Conservation (phyloP, 2,113 vertebrate species). For the Alectura lathami region DNA sequence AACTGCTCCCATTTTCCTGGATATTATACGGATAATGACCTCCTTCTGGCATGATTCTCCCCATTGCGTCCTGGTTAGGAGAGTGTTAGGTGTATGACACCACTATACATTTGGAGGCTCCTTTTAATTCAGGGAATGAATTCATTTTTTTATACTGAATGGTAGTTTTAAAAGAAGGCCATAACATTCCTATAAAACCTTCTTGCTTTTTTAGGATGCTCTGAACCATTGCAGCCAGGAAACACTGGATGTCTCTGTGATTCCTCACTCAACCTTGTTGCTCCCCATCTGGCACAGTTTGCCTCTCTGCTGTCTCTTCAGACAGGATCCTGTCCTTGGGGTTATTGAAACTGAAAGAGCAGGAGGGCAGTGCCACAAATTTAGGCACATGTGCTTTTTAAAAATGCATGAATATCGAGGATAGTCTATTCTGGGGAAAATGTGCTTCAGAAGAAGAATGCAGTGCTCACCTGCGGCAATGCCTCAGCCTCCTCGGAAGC, state of each 20-base stretch:
- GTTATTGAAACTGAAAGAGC: not conserved
- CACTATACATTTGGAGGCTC: not conserved
- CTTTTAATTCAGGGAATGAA: not conserved
- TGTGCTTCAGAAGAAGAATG: not conserved
- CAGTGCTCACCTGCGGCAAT: fast-evolving
- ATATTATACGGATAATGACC: not conserved
- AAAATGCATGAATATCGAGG: not conserved
- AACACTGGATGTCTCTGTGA: not conserved
- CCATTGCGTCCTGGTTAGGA: not conserved
- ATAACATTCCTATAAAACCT: not conserved
- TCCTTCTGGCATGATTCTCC: not conserved
- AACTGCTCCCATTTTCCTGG: slow-evolving; percentile 31
- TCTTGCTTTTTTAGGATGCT: not conserved
- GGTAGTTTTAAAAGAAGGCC: not conserved
- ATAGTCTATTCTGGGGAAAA: not conserved
- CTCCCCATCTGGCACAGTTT: fast-evolving
- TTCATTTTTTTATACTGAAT: not conserved
- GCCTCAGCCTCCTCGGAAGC: not conserved
- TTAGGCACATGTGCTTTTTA: not conserved
- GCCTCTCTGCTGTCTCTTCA: not conserved
- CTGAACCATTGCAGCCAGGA: not conserved
- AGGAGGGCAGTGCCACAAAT: not conserved
- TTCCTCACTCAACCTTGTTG: not conserved
- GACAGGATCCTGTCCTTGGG: not conserved
- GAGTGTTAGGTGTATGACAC: not conserved